phyloP scores from a whole-genome alignment of 1,140 invertebrate species.

The Sminthurinus signatus region DNA sequence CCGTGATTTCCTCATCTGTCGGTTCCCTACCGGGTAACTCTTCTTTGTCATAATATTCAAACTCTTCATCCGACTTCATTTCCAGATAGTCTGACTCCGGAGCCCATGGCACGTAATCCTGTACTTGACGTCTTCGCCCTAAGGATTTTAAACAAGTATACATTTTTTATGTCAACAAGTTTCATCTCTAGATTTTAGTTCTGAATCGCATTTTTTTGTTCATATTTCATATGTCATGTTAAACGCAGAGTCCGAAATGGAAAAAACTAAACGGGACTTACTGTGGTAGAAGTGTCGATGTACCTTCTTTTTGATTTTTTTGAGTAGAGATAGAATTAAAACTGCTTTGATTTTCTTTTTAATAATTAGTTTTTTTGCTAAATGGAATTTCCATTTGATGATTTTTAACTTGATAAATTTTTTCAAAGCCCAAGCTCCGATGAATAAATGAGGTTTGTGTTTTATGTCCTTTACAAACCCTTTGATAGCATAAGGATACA shows the following conservation, averaged over 20 bases:
- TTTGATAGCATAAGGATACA: constrained; percentile 12
- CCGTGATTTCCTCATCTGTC: constrained; percentile 30
- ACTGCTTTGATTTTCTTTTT: constrained; percentile 10
- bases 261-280: background rate
- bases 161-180: too few relatives aligned
- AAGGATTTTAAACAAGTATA: too few relatives aligned
- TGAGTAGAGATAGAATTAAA: background rate
- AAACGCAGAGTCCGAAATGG: too few relatives aligned
- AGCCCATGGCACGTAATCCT: background rate
- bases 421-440: constrained; percentile 12
- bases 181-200: too few relatives aligned
- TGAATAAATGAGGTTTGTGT: constrained; percentile 7
- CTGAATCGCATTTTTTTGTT: too few relatives aligned
- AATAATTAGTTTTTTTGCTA: constrained; percentile 1
- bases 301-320: constrained; percentile 10
- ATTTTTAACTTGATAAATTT: constrained; percentile 12
- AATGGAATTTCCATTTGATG: constrained; percentile 3
- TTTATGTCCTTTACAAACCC: constrained; percentile 9
- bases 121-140: constrained; percentile 1
- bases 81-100: background rate
- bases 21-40: constrained; percentile 22
- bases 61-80: too few relatives aligned
- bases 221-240: too few relatives aligned
- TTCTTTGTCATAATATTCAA: constrained; percentile 8
- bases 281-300: constrained; percentile 2